These are phyloP conservation scores for Dendroctonus valens DNA, from an alignment of 1,140 invertebrate genomes.

Conservation along the genomic window DNA sequence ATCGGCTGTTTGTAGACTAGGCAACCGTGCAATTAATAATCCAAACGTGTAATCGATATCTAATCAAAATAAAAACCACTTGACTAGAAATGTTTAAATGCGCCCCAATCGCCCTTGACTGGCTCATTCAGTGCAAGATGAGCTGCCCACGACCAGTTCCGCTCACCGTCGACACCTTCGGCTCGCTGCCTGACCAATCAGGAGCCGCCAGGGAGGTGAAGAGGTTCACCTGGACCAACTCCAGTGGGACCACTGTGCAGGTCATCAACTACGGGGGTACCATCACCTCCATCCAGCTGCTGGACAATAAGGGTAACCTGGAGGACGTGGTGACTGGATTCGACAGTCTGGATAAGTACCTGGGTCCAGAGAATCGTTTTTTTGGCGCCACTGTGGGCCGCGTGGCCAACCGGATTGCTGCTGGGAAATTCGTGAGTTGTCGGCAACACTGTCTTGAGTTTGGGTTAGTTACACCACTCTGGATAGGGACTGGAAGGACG, in stretches of 20 bases:
- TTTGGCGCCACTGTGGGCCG: conserved; percentile 87
- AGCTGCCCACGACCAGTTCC: not conserved
- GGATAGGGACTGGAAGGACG: conserved; percentile 59
- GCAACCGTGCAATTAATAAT: no score
- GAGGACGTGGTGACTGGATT: conserved; percentile 76
- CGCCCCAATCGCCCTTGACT: no score
- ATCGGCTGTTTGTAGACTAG: conserved; percentile 39
- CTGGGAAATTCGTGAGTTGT: conserved; percentile 60
- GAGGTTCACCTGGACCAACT: conserved; percentile 62
- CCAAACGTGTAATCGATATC: not conserved
- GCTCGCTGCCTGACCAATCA: conserved; percentile 25
- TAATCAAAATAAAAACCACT: no score
- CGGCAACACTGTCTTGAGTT: not conserved
- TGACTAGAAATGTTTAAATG: no score
- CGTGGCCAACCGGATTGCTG: conserved; percentile 80
- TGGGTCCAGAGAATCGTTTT: conserved; percentile 64
- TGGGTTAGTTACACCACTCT: no score
- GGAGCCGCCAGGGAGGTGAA: conserved; percentile 32
- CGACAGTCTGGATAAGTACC: conserved; percentile 69
- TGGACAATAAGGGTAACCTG: conserved; percentile 64
- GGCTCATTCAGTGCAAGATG: no score
- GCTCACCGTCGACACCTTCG: conserved; percentile 35
- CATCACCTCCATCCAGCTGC: conserved; percentile 70
- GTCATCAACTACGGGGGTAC: conserved; percentile 76
- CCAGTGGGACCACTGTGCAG: conserved; percentile 57